phyloP scores from a whole-genome alignment of 2,113 vertebrate species.

The Mus spicilegus region DNA sequence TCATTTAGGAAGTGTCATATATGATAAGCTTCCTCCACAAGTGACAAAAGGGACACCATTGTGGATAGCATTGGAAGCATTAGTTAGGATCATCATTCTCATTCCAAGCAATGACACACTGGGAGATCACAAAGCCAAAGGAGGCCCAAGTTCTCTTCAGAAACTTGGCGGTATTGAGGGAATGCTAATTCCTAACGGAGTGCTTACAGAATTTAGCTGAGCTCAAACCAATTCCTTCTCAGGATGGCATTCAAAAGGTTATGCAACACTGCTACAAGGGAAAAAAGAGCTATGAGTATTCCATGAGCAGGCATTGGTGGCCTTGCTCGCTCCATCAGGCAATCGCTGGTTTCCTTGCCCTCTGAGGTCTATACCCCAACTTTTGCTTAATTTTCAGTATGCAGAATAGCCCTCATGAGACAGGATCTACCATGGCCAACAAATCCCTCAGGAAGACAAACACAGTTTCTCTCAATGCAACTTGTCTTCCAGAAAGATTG shows the following conservation, averaged over 20 bases:
- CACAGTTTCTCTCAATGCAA: not conserved
- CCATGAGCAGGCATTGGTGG: not conserved
- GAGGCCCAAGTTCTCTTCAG: slow-evolving; percentile 83
- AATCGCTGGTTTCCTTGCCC: slow-evolving; percentile 9
- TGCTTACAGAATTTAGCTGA: slow-evolving; percentile 68
- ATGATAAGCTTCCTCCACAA: slow-evolving; percentile 90
- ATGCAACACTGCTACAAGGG: not conserved
- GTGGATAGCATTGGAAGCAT: slow-evolving; percentile 86
- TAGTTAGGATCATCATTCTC: slow-evolving; percentile 88
- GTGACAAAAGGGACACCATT: slow-evolving; percentile 84
- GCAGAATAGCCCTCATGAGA: not conserved
- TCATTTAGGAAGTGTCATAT: slow-evolving; percentile 88
- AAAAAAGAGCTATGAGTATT: not conserved
- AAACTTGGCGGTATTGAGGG: slow-evolving; percentile 88
- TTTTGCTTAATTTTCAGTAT: not conserved
- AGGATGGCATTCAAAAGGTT: not conserved
- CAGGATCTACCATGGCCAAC: not conserved
- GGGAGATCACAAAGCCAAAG: slow-evolving; percentile 81
- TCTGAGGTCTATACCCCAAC: not conserved
- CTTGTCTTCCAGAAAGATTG: not conserved
- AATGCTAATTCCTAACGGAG: slow-evolving; percentile 87
- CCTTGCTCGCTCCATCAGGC: not conserved
- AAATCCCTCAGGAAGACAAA: slow-evolving; percentile 7
- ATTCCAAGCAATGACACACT: slow-evolving; percentile 81
- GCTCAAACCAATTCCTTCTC: slow-evolving; percentile 29